phyloP scores from a whole-genome alignment of 2,113 vertebrate species.

The Antechinus stuartii region DNA sequence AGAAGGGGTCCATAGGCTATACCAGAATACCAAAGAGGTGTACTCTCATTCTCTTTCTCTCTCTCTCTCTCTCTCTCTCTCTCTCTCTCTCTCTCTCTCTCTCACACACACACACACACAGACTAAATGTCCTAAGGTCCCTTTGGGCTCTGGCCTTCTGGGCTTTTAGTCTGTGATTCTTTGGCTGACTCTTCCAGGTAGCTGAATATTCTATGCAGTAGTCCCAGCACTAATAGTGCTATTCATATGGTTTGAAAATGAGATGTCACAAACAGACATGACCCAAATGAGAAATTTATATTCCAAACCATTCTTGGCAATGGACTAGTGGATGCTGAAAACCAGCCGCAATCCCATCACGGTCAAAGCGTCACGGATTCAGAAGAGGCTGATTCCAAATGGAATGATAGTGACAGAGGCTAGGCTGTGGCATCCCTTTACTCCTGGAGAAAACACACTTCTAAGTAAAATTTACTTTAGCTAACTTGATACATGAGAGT shows the following conservation, averaged over 20 bases:
- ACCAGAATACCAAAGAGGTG: background rate
- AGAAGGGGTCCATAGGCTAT: background rate
- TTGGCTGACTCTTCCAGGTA: background rate
- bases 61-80: too few relatives aligned
- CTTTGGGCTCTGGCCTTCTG: background rate
- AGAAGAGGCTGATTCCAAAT: background rate
- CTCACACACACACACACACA: background rate
- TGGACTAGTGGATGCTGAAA: background rate
- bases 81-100: too few relatives aligned
- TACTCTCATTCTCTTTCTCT: background rate
- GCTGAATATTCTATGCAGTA: background rate
- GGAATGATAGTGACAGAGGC: background rate
- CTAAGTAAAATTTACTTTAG: background rate
- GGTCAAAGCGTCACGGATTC: background rate
- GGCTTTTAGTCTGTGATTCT: background rate
- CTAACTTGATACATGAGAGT: background rate
- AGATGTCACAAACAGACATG: background rate
- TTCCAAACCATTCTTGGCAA: slow-evolving; percentile 2
- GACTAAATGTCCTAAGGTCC: background rate
- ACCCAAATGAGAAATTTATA: slow-evolving; percentile 9
- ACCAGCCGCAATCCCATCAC: background rate
- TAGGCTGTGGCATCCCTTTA: background rate
- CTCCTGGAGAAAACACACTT: background rate
- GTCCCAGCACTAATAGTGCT: background rate
- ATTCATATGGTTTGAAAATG: background rate